Evolutionary conservation across 2,113 vertebrate species (phyloP).

Genomic region (Cnemophilus loriae): DNA sequence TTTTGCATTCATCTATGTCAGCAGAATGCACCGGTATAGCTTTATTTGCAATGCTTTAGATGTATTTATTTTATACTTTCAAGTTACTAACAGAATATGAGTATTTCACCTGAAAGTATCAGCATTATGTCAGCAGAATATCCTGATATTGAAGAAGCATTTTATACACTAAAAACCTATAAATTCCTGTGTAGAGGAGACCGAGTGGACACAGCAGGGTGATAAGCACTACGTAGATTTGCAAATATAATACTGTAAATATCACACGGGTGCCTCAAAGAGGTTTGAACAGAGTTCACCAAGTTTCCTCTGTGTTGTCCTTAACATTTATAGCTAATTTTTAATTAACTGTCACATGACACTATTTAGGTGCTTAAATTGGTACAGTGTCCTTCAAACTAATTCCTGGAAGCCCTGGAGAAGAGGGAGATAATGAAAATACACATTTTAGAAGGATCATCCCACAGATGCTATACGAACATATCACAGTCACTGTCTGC

Average conservation of each 20-base stretch:
- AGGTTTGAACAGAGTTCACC: neutral
- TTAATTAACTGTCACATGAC: neutral
- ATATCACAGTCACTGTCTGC: neutral
- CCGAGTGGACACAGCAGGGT: neutral
- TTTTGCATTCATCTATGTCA: slow-evolving; percentile 6
- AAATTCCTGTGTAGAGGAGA: neutral
- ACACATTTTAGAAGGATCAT: neutral
- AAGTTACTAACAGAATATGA: neutral
- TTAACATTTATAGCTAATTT: neutral
- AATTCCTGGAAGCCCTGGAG: neutral
- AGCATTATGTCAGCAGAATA: neutral
- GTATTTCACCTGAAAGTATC: neutral
- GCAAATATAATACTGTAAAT: neutral
- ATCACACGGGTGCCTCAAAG: neutral
- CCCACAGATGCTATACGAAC: neutral
- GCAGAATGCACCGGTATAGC: neutral
- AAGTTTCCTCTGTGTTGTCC: neutral
- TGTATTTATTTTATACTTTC: slow-evolving; percentile 5
- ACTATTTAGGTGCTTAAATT: neutral
- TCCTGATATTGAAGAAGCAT: neutral
- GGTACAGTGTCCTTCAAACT: neutral
- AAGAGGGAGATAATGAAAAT: neutral
- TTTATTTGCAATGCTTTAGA: neutral
- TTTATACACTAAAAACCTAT: neutral
- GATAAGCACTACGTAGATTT: neutral